These are phyloP conservation scores for Zophobas morio DNA, from an alignment of 1,140 invertebrate species.

Conservation along the genomic window DNA sequence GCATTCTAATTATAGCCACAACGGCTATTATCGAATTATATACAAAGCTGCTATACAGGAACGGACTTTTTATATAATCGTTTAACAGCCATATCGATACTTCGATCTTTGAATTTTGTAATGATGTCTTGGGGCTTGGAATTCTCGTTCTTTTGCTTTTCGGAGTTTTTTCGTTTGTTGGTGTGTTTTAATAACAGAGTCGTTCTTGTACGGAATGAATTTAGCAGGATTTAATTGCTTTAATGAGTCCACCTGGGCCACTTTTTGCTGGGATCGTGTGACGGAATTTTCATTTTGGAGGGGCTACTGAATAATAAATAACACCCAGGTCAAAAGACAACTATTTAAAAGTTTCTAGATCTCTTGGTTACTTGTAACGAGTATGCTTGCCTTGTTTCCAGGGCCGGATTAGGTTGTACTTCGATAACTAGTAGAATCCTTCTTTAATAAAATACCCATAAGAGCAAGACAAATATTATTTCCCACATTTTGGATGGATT, in stretches of 20 bases:
- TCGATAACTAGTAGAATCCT: too few species aligned
- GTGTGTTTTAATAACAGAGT: slow-evolving; percentile 11
- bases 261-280: too few species aligned
- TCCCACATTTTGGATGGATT: too few species aligned
- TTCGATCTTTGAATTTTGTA: neutral
- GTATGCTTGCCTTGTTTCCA: too few species aligned
- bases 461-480: too few species aligned
- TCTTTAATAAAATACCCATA: too few species aligned
- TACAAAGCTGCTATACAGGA: slow-evolving; percentile 15
- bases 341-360: too few species aligned
- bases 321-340: too few species aligned
- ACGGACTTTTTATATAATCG: slow-evolving; percentile 18
- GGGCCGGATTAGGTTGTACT: too few species aligned
- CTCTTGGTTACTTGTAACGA: too few species aligned
- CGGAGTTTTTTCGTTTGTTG: slow-evolving; percentile 3
- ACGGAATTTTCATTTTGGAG: too few species aligned
- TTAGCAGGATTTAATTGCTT: slow-evolving; percentile 15
- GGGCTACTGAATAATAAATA: too few species aligned
- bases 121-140: neutral
- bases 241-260: slow-evolving; percentile 29
- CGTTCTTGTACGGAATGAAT: neutral
- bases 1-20: slow-evolving; percentile 23
- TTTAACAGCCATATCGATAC: slow-evolving; percentile 41
- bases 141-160: neutral
- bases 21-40: slow-evolving; percentile 52